Percentiles rank a stretch among this genome's conserved stretches.
phyloP scores from a whole-genome alignment of 2,797 vertebrate genomes.

The Microctenopoma steveboyesi region DNA sequence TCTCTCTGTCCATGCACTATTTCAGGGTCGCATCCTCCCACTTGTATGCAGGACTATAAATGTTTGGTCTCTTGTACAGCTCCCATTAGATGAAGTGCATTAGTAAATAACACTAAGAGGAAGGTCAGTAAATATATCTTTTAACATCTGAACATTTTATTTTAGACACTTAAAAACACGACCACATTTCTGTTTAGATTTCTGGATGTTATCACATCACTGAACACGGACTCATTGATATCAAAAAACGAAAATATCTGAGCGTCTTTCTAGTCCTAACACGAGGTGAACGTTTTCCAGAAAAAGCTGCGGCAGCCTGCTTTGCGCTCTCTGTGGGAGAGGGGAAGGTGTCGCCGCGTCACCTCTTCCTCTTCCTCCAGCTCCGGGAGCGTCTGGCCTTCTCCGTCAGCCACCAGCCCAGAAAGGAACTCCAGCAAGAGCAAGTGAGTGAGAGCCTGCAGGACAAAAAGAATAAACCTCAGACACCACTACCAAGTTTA shows the following conservation, averaged over 20 bases:
- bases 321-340: constrained; percentile 80
- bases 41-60: no score
- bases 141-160: constrained; percentile 36
- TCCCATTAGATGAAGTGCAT: neutral
- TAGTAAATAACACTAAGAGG: neutral
- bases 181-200: neutral
- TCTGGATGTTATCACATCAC: neutral
- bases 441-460: constrained; percentile 68
- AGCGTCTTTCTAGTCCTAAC: constrained; percentile 55
- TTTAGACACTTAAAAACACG: constrained; percentile 15
- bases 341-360: constrained; percentile 74
- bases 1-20: no score
- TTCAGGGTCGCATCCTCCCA: no score
- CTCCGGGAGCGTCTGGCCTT: constrained; percentile 33
- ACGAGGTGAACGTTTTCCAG: constrained; percentile 88
- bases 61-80: no score
- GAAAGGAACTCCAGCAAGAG: constrained; percentile 73
- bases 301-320: constrained; percentile 86
- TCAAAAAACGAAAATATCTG: neutral
- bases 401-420: constrained; percentile 48
- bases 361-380: constrained; percentile 64
- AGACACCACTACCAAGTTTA: neutral
- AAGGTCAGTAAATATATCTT: neutral
- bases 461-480: neutral
- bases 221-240: neutral